Evolutionary conservation across 1,140 invertebrate genomes (phyloP), one percentile per base, ranked within the genome.

Genomic region (Trinorchestia longiramus): DNA sequence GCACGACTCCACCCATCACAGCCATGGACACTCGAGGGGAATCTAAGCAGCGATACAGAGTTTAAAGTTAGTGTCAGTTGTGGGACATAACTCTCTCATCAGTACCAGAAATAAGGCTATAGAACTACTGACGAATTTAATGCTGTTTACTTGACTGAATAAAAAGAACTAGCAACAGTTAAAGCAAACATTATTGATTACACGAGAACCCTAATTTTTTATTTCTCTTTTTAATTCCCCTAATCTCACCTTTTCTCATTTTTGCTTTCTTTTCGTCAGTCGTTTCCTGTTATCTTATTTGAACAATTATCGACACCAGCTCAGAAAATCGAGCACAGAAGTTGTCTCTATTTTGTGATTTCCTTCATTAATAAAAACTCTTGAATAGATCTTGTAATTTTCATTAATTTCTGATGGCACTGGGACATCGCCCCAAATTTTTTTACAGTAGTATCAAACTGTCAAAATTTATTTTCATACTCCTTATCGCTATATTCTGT

Each of bases 11-110:
- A 40, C 53, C 53, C 17, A 91, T 96, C 42, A 96, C 62, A 36
- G 91, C 43, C n/a, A 97, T 90, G 87, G 95, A 77, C n/a, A 97
- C 88, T 43, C 95, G 95, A 0, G 96, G 96, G 47, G 96, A 96
- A 91, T 97, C 96, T 97, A 96, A 23, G 19, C 88, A 90, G 88
- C 8, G 28, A 77, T 23, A 77, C 11, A 28, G 62, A 77, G 62
- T 36, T 23, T 28, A 77, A 15, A 77, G 28, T 36, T 77, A 6
- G 47, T 19, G 62, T 23, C 62, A 77, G 28, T 77, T 53, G 47
- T 53, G 6, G 62, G 28, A 28, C 62, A 77, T 36, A 15, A 19
- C 11, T 23, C 15, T 36, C 36, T 28, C 28, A 23, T 77, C 62
- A 19, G 28, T 3, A 19, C 28, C 28, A 23, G 62, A 77, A 36